A percentile compares a stretch with the other conserved stretches of the same genome.
phyloP scores from a whole-genome alignment of 2,113 vertebrate species.

The Oncorhynchus kisutch region DNA sequence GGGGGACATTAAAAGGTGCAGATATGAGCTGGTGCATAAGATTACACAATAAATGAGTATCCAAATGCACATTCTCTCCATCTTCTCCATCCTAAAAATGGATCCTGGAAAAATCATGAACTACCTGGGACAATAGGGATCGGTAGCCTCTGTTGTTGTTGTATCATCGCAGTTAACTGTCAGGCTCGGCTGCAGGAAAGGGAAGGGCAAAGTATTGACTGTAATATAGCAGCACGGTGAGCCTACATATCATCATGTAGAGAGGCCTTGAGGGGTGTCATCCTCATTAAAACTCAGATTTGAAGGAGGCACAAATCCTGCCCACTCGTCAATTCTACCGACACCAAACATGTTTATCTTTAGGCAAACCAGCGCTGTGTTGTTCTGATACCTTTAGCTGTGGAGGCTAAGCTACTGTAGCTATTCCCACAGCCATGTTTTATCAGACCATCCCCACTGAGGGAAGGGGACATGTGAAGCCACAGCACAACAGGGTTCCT shows the following conservation, averaged over 20 bases:
- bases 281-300: conserved; percentile 20
- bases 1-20: too few species aligned
- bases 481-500: conserved; percentile 11
- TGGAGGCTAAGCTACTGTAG: not conserved
- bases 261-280: conserved; percentile 30
- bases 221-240: conserved; percentile 38
- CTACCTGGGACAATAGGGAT: not conserved
- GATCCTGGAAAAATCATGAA: conserved; percentile 20
- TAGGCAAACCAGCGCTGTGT: conserved; percentile 37
- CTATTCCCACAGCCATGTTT: not conserved
- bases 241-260: conserved; percentile 39
- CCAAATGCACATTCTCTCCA: too few species aligned
- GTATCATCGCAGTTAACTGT: conserved; percentile 10
- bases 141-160: not conserved
- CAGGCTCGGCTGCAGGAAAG: conserved; percentile 35
- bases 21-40: too few species aligned
- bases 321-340: conserved; percentile 39
- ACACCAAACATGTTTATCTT: conserved; percentile 56
- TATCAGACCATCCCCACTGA: not conserved
- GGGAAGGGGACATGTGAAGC: conserved; percentile 10
- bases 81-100: too few species aligned
- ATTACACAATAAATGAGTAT: too few species aligned
- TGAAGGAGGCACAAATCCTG: conserved; percentile 39
- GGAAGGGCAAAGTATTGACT: not conserved
- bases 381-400: conserved; percentile 42